Percentiles rank a stretch among this genome's conserved stretches.
Conservation (phyloP, 2,113 vertebrate species). For the Aspiorhynchus laticeps region DNA sequence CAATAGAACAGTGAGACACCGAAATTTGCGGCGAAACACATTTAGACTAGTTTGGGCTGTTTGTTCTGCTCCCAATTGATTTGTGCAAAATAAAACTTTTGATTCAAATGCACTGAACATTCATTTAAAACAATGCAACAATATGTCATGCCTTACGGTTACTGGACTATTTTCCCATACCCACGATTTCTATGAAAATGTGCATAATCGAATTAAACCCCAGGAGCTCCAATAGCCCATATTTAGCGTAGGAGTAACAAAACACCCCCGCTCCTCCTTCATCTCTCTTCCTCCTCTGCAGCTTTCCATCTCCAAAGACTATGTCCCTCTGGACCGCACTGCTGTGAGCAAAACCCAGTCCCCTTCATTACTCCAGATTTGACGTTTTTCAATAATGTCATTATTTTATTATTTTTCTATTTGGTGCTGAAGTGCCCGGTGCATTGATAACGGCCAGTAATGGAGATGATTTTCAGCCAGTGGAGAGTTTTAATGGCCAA, state of each 20-base stretch:
- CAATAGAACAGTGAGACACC: not conserved
- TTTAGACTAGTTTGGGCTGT: constrained; percentile 9
- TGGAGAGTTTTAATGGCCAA: constrained; percentile 11
- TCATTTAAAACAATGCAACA: not conserved
- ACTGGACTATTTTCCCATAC: not conserved
- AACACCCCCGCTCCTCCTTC: constrained; percentile 35
- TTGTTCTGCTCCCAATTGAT: constrained; percentile 5
- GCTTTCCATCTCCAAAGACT: constrained; percentile 26
- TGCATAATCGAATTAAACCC: constrained; percentile 28
- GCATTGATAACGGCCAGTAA: not conserved
- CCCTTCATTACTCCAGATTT: constrained; percentile 35
- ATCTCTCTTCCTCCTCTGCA: constrained; percentile 42
- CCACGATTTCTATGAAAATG: constrained; percentile 22
- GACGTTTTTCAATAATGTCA: constrained; percentile 35
- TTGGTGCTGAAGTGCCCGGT: constrained; percentile 12
- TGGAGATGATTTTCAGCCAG: constrained; percentile 20
- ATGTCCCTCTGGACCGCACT: constrained; percentile 8
- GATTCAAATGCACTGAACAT: not conserved
- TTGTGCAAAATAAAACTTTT: not conserved
- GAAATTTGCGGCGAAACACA: not conserved
- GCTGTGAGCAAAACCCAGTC: constrained; percentile 3
- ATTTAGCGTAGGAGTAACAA: constrained; percentile 43
- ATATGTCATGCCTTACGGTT: not conserved
- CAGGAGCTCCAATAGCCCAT: constrained; percentile 33
- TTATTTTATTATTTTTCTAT: constrained; percentile 31